Conservation (phyloP, 64 coral and sea anemone species). For the Catalaphyllia jardinei region DNA sequence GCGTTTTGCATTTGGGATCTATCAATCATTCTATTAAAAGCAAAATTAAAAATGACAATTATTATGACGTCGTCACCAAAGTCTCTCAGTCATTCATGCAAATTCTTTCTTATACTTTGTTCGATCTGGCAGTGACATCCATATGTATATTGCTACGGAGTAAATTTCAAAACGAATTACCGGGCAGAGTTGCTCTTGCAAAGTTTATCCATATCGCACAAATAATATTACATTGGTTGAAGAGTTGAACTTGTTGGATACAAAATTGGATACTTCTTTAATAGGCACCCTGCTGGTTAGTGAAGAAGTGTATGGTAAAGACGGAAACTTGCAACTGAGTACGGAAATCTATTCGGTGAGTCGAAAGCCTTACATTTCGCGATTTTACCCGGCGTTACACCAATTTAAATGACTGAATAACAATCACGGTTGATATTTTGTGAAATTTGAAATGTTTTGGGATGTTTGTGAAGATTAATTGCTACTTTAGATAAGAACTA, state of each 20-base stretch:
- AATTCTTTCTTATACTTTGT: neutral
- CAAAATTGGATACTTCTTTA: conserved; percentile 4
- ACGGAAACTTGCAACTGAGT: neutral
- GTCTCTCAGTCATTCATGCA: neutral
- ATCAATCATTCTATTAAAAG: conserved; percentile 9
- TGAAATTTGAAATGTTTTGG: too few species aligned
- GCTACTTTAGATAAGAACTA: too few species aligned
- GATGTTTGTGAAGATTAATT: too few species aligned
- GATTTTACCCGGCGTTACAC: too few species aligned
- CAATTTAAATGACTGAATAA: too few species aligned
- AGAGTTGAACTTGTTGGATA: neutral
- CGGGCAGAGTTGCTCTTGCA: too few species aligned
- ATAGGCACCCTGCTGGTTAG: conserved; percentile 10
- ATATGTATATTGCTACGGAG: neutral
- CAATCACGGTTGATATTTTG: too few species aligned
- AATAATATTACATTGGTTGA: too few species aligned
- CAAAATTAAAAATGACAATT: neutral
- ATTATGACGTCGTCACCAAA: neutral
- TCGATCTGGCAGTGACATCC: neutral
- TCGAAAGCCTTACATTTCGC: neutral
- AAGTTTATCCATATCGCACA: too few species aligned
- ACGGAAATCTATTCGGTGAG: conserved; percentile 2
- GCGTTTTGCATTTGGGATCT: neutral
- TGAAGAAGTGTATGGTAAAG: neutral
- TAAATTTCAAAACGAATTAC: too few species aligned